phyloP scores from a whole-genome alignment of 2,888 invertebrate genomes.

The Sinotaia quadrata region DNA sequence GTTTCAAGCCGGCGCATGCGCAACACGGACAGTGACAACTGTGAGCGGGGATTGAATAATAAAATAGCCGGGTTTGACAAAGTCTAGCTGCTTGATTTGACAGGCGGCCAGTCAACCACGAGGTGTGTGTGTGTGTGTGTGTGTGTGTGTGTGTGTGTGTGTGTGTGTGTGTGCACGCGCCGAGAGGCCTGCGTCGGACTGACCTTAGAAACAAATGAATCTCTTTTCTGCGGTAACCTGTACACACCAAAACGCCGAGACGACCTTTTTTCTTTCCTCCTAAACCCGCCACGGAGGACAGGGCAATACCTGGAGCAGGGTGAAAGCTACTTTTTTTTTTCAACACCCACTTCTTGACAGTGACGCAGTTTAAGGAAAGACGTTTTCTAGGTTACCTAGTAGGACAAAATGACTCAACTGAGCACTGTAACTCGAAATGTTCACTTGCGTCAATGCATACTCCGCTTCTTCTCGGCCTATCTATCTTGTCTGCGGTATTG shows the following conservation, averaged over 20 bases:
- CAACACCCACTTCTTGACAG: too few relatives aligned
- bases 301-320: too few relatives aligned
- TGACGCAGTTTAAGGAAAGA: too few relatives aligned
- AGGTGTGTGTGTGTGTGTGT: not conserved
- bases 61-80: not conserved
- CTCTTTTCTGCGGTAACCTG: not conserved
- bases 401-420: too few relatives aligned
- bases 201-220: not conserved
- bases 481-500: too few relatives aligned
- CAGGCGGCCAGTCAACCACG: not conserved
- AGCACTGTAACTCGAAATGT: too few relatives aligned
- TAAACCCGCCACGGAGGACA: not conserved
- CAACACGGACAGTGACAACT: not conserved
- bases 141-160: constrained; percentile 4
- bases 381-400: too few relatives aligned
- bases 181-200: not conserved
- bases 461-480: too few relatives aligned
- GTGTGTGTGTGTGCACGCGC: not conserved
- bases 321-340: too few relatives aligned
- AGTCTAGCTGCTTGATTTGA: not conserved
- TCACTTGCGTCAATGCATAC: too few relatives aligned
- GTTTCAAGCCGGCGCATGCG: too few relatives aligned
- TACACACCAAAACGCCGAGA: not conserved
- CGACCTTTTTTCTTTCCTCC: not conserved
- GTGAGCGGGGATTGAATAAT: not conserved